Evolutionary conservation across 53 echinoderm and acorn worm species (phyloP).

Genomic region (Zoroaster sp.): DNA sequence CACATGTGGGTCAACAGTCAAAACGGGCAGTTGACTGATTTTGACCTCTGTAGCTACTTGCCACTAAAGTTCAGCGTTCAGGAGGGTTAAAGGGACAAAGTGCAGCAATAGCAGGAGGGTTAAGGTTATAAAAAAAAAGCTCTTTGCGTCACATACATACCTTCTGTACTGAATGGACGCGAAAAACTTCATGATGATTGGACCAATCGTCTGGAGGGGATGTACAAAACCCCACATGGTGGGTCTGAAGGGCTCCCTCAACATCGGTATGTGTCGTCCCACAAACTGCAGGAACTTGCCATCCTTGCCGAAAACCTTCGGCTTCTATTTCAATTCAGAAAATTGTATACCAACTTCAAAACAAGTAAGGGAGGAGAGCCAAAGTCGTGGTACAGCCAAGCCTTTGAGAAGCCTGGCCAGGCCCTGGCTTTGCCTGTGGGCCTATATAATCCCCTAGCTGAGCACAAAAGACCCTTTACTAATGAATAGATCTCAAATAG

Average conservation of each 20-base stretch:
- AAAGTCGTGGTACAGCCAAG: neutral
- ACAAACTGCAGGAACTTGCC: slow-evolving; percentile 66
- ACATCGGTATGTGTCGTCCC: slow-evolving; percentile 56
- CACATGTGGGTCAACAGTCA: too few relatives aligned
- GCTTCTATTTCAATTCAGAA: slow-evolving; percentile 52
- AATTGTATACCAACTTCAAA: neutral
- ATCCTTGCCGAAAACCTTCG: slow-evolving; percentile 68
- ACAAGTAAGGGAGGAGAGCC: neutral
- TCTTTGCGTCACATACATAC: too few relatives aligned
- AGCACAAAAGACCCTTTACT: neutral
- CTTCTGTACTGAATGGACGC: slow-evolving; percentile 62
- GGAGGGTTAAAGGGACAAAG: too few relatives aligned
- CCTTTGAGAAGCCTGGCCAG: neutral
- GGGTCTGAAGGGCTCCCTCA: slow-evolving; percentile 74
- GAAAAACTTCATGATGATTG: slow-evolving; percentile 51
- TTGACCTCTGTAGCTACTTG: too few relatives aligned
- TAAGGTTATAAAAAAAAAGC: neutral
- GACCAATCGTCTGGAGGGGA: slow-evolving; percentile 71
- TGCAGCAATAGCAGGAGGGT: neutral
- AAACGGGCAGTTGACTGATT: too few relatives aligned
- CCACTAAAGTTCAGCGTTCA: too few relatives aligned
- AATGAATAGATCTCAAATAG: neutral
- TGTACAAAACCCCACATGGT: slow-evolving; percentile 79
- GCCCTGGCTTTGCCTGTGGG: neutral
- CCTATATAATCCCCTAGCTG: too few relatives aligned